Percentiles rank a stretch among this genome's conserved stretches.
Evolutionary conservation across 2,797 vertebrate species (phyloP).

Genomic region (Myoxocephalus aenaeus): DNA sequence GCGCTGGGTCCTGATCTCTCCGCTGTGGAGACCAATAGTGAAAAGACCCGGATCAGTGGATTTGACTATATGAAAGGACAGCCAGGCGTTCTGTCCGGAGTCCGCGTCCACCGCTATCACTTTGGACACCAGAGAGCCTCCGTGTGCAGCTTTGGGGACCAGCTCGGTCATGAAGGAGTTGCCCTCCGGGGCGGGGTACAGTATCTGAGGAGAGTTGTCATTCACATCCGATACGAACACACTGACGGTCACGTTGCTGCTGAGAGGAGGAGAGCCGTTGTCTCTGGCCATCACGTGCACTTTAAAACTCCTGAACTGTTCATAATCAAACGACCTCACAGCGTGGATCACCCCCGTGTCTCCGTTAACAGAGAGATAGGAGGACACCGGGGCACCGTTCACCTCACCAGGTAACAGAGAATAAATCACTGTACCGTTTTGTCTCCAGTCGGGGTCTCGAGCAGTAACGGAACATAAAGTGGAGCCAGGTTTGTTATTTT

Average conservation of each 20-base stretch:
- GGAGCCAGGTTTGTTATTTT: conserved; percentile 71
- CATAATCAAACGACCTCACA: conserved; percentile 28
- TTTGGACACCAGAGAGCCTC: conserved; percentile 84
- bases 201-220: conserved; percentile 79
- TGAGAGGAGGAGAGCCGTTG: conserved; percentile 72
- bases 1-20: conserved; percentile 8
- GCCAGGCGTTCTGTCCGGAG: too few relatives aligned
- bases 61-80: too few relatives aligned
- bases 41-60: conserved; percentile 41
- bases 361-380: conserved; percentile 5
- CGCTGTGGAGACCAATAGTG: conserved; percentile 76
- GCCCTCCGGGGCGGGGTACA: conserved; percentile 58
- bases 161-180: conserved; percentile 61
- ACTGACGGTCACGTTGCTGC: conserved; percentile 77
- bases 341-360: conserved; percentile 1
- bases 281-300: conserved; percentile 67
- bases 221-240: conserved; percentile 81
- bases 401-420: conserved; percentile 65
- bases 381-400: conserved; percentile 69
- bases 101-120: conserved; percentile 70
- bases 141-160: conserved; percentile 75
- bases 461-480: conserved; percentile 63
- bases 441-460: conserved; percentile 73
- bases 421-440: conserved; percentile 76
- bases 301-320: conserved; percentile 56